Conservation (phyloP, 2,888 invertebrate genomes). For the Neoitamus cyanurus region DNA sequence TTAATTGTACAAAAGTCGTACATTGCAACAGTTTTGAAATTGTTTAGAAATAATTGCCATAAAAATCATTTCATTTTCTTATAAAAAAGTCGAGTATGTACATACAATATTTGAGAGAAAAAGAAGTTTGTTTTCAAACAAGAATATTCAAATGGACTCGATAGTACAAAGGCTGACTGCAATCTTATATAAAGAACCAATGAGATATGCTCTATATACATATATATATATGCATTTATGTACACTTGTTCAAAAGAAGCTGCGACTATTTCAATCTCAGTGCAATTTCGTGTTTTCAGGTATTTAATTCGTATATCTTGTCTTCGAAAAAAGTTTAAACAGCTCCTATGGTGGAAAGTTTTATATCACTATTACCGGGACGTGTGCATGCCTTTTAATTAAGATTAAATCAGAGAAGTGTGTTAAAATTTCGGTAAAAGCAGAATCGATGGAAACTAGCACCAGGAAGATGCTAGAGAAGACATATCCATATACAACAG, state of each 20-base stretch:
- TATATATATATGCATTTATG: too few species aligned
- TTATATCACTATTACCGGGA: not conserved
- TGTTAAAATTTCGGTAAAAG: not conserved
- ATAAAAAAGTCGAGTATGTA: not conserved
- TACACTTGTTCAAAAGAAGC: not conserved
- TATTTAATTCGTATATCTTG: not conserved
- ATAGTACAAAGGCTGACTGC: not conserved
- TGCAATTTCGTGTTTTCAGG: not conserved
- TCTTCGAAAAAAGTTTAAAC: not conserved
- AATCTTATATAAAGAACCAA: not conserved
- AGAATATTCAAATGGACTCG: not conserved
- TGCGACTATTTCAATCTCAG: not conserved
- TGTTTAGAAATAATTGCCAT: not conserved
- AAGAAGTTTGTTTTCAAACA: not conserved
- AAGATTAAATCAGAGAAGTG: not conserved
- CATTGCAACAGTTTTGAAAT: not conserved
- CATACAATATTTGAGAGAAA: not conserved
- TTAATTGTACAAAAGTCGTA: not conserved
- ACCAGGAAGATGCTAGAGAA: not conserved
- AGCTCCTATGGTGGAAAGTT: not conserved
- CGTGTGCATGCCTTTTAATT: not conserved
- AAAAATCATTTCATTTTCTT: not conserved
- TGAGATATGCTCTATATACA: not conserved
- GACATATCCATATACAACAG: not conserved
- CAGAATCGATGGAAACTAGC: not conserved